A percentile compares a stretch with the other conserved stretches of the same genome.
These are phyloP conservation scores for Menura novaehollandiae DNA, from an alignment of 2,113 vertebrate species.

Conservation along the genomic window DNA sequence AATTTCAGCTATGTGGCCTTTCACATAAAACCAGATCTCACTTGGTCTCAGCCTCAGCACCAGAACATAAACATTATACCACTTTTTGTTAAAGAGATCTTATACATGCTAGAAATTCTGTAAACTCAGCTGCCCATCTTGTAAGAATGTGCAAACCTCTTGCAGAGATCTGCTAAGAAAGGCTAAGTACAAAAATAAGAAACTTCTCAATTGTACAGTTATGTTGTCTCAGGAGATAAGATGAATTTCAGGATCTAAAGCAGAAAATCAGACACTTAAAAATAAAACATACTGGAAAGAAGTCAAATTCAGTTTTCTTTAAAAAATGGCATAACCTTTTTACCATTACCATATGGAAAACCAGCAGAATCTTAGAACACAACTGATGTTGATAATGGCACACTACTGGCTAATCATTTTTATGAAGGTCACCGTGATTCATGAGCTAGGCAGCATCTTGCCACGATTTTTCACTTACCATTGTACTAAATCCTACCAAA, in stretches of 20 bases:
- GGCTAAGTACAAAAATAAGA: background rate
- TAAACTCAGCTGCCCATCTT: background rate
- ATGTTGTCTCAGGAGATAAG: background rate
- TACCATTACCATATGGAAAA: slow-evolving; percentile 1
- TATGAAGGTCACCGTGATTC: slow-evolving; percentile 19
- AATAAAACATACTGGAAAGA: background rate
- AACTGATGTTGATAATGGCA: background rate
- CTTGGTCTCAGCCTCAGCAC: background rate
- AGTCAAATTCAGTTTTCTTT: background rate
- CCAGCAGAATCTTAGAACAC: background rate
- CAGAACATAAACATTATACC: background rate
- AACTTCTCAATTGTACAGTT: background rate
- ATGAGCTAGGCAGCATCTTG: background rate
- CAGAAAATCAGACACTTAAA: background rate
- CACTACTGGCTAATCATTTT: background rate
- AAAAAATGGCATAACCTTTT: background rate
- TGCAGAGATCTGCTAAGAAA: background rate
- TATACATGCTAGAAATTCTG: background rate
- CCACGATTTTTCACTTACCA: background rate
- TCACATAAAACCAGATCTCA: background rate
- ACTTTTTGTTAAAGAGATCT: background rate
- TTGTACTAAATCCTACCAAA: background rate
- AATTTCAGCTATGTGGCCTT: background rate
- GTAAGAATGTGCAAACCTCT: background rate
- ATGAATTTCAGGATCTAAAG: background rate